Evolutionary conservation across 2,888 invertebrate genomes (phyloP), one percentile per base, ranked within the genome.

Genomic region (Gnatocerus cornutus): DNA sequence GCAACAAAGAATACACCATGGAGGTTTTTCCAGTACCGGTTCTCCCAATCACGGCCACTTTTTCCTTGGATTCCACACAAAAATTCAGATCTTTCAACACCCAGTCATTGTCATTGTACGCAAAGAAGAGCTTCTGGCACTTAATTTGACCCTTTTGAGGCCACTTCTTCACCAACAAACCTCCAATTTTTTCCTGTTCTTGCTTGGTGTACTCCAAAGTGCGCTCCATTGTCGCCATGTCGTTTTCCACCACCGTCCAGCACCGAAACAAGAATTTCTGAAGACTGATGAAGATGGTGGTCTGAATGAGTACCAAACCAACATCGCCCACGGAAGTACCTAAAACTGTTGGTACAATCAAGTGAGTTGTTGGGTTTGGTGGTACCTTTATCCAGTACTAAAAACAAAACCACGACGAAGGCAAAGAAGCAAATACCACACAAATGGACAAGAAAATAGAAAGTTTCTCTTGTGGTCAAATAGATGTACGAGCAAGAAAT

Each of bases 211-310:
- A 84, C 72, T 84, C 83, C 10, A 83, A 73, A 0, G 93, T 89
- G 82, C 97, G 89, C 85, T 98, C 98, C 0, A 98, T 97, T 3
- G 94, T 92, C 1, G 94, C 95, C 94, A 95, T 94, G 74, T 92
- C 92, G 80, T 94, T 95, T 81, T 84, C 84, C 21, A 84, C 63
- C 71, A 83, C 82, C 13, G 82, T 81, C 70, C 83, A 83, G 10
- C 1, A 3, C 1, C 43, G 10, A 12, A 43, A 43, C 2, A 10
- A 6, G 2, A 6, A 7, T 1, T 43, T 1, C 1, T 9, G 12
- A 10, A 10, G 6, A 3, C 1, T n/a, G 6, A 1, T 2, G 12
- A 43, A 43, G 1, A 3, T 7, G 7, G 10, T 1, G 3, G 13
- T 10, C 7, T 43, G 43, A 1, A 10, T 9, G 13, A 43, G 10